These are phyloP conservation scores for Odobenus rosmarus DNA, from an alignment of 2,113 vertebrate species.

Conservation along the genomic window DNA sequence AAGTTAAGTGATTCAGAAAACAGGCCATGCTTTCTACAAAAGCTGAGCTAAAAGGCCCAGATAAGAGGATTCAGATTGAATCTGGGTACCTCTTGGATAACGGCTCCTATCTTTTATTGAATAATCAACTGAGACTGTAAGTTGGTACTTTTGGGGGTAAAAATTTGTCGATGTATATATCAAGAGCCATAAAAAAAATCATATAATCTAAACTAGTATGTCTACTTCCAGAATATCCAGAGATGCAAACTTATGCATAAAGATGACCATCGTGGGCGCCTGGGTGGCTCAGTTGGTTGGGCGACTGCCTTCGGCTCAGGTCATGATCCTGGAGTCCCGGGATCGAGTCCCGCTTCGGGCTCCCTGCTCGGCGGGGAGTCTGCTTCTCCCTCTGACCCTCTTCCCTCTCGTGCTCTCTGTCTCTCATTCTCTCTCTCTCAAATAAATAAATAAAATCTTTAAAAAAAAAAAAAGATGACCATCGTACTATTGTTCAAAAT, in stretches of 20 bases:
- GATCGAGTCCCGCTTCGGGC: too few relatives aligned
- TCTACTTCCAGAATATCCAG: slow-evolving; percentile 28
- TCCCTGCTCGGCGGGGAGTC: too few relatives aligned
- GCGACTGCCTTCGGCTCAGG: too few relatives aligned
- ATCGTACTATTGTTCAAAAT: not conserved
- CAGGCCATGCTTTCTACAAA: not conserved
- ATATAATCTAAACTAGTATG: not conserved
- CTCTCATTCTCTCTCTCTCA: too few relatives aligned
- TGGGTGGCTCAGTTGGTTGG: too few relatives aligned
- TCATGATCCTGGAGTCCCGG: too few relatives aligned
- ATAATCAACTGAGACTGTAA: not conserved
- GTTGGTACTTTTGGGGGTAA: not conserved
- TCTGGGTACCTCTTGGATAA: not conserved
- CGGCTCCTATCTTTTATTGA: not conserved
- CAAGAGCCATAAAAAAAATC: not conserved
- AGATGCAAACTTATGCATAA: not conserved
- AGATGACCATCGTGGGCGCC: not conserved
- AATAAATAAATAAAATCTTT: too few relatives aligned
- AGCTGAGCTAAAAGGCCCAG: not conserved
- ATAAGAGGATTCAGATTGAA: not conserved
- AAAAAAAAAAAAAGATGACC: not conserved
- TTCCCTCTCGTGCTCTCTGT: too few relatives aligned
- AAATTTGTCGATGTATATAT: not conserved
- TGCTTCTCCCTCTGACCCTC: too few relatives aligned
- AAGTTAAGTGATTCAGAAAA: slow-evolving; percentile 51